These are phyloP conservation scores for Podarcis lilfordi DNA, from an alignment of 2,797 vertebrate species.

Conservation along the genomic window DNA sequence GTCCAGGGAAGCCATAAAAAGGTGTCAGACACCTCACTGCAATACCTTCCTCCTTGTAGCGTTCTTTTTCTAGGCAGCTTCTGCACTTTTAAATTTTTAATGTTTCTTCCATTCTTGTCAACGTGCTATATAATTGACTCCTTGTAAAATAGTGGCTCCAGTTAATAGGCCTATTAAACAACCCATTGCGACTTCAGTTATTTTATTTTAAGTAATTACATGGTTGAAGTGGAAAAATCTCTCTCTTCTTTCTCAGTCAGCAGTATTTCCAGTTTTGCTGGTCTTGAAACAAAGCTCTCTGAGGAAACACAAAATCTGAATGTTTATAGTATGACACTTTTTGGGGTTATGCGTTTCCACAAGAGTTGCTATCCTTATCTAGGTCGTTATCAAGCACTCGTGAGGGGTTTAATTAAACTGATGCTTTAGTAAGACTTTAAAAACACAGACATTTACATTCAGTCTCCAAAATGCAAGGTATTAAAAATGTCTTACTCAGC, in stretches of 20 bases:
- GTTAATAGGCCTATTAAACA: conserved; percentile 24
- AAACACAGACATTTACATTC: conserved; percentile 7
- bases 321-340: conserved; percentile 21
- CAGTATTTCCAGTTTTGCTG: conserved; percentile 32
- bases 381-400: not conserved
- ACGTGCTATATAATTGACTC: not conserved
- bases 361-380: not conserved
- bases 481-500: not conserved
- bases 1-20: not conserved
- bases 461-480: not conserved
- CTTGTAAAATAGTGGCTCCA: conserved; percentile 30
- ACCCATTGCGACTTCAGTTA: conserved; percentile 22
- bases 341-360: not conserved
- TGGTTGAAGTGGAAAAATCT: conserved; percentile 32
- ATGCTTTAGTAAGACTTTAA: conserved; percentile 8
- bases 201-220: conserved; percentile 49
- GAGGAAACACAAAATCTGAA: conserved; percentile 25
- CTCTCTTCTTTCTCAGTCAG: conserved; percentile 11
- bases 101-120: conserved; percentile 26
- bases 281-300: conserved; percentile 27
- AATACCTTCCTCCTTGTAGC: not conserved
- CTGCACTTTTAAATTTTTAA: not conserved
- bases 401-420: conserved; percentile 19
- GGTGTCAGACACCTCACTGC: not conserved
- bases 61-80: not conserved